Percentiles rank a stretch among this genome's conserved stretches.
Conservation (phyloP, 2,113 vertebrate genomes). For the Hydropotes inermis region DNA sequence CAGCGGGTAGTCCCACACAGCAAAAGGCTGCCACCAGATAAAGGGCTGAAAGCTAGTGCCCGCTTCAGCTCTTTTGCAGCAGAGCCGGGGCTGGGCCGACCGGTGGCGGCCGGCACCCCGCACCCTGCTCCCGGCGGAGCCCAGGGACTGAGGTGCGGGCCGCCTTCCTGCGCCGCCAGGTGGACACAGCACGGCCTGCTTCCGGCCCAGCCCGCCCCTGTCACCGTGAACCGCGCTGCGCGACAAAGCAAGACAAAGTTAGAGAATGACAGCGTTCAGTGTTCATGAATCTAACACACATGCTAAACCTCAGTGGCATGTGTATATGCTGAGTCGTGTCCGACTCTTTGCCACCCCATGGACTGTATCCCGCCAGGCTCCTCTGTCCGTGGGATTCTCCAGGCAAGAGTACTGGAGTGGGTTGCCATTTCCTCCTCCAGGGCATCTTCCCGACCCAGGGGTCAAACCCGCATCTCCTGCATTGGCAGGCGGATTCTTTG, state of each 20-base stretch:
- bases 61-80: slow-evolving; percentile 49
- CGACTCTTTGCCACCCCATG: background rate
- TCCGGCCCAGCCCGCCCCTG: background rate
- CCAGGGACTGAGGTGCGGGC: background rate
- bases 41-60: slow-evolving; percentile 59
- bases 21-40: slow-evolving; percentile 60
- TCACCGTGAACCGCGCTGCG: background rate
- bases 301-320: accelerated
- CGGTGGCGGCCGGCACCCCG: accelerated
- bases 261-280: background rate
- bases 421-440: background rate
- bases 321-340: accelerated
- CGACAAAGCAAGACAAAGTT: background rate
- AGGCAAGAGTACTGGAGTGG: background rate
- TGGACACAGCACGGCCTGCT: background rate
- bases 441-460: background rate
- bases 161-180: background rate
- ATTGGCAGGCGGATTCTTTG: background rate
- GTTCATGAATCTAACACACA: background rate
- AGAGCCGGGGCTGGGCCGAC: background rate
- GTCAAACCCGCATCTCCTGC: background rate
- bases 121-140: background rate
- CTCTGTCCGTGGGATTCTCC: background rate
- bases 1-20: slow-evolving; percentile 33
- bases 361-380: background rate